Percentiles rank a stretch among this genome's conserved stretches.
Evolutionary conservation across 2,888 invertebrate genomes (phyloP).

Genomic region (Drosophila limbata): DNA sequence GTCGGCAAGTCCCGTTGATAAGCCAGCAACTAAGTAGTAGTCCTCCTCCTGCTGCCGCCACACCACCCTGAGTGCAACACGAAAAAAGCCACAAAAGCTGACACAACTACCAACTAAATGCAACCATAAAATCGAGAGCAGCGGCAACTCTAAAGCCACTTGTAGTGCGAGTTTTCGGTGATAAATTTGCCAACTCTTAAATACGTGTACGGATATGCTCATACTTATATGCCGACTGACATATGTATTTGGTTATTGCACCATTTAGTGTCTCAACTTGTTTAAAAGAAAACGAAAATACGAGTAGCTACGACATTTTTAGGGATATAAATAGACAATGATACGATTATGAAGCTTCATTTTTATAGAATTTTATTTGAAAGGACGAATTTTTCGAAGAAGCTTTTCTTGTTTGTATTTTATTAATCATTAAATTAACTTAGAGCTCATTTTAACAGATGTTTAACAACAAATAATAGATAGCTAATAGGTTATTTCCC

Average conservation of each 20-base stretch:
- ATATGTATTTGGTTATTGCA: constrained; percentile 2
- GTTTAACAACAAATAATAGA: no score
- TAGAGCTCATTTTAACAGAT: no score
- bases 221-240: constrained; percentile 1
- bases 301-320: background rate
- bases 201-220: constrained; percentile 7
- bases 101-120: constrained; percentile 41
- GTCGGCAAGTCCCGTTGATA: constrained; percentile 49
- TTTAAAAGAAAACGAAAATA: background rate
- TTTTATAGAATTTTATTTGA: background rate
- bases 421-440: background rate
- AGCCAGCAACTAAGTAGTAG: constrained; percentile 58
- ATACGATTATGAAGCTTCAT: background rate
- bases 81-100: constrained; percentile 49
- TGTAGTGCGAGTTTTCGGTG: constrained; percentile 33
- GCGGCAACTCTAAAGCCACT: constrained; percentile 35
- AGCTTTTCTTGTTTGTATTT: background rate
- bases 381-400: background rate
- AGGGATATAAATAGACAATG: background rate
- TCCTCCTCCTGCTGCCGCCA: background rate
- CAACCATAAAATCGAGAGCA: constrained; percentile 40
- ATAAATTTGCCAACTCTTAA: constrained; percentile 55
- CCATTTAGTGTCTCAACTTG: constrained; percentile 2
- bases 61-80: constrained; percentile 12
- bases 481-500: no score